Evolutionary conservation across 1,140 invertebrate genomes (phyloP).

Genomic region (Galleria mellonella): DNA sequence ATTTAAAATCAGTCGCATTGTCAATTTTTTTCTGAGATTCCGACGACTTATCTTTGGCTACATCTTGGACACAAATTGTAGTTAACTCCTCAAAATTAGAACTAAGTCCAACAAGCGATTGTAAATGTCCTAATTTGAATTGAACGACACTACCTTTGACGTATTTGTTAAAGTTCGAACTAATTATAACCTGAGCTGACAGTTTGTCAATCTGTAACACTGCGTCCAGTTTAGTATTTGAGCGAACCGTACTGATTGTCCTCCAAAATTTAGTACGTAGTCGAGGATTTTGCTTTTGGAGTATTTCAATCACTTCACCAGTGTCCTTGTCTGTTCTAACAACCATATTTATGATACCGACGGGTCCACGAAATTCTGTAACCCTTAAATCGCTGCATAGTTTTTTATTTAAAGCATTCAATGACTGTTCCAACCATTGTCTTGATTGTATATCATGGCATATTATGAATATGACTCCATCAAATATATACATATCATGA

Average conservation of each 20-base stretch:
- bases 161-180: slow-evolving; percentile 31
- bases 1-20: not conserved
- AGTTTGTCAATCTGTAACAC: slow-evolving; percentile 59
- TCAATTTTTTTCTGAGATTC: not conserved
- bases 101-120: slow-evolving; percentile 37
- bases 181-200: slow-evolving; percentile 48
- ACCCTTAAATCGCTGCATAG: slow-evolving; percentile 36
- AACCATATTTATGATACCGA: slow-evolving; percentile 54
- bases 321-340: slow-evolving; percentile 33
- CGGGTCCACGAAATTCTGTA: slow-evolving; percentile 54
- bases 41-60: slow-evolving; percentile 4
- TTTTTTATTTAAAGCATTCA: slow-evolving; percentile 26
- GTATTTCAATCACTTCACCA: slow-evolving; percentile 37
- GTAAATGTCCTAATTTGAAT: slow-evolving; percentile 52
- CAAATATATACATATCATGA: slow-evolving; percentile 56
- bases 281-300: slow-evolving; percentile 55
- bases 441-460: slow-evolving; percentile 36
- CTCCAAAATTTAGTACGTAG: slow-evolving; percentile 58
- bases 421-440: slow-evolving; percentile 36
- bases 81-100: slow-evolving; percentile 28
- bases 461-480: slow-evolving; percentile 62
- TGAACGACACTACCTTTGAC: slow-evolving; percentile 27
- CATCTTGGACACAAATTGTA: slow-evolving; percentile 11
- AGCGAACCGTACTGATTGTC: slow-evolving; percentile 41
- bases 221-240: slow-evolving; percentile 36